phyloP scores from a whole-genome alignment of 2,888 invertebrate species.

The Steinernema hermaphroditum region DNA sequence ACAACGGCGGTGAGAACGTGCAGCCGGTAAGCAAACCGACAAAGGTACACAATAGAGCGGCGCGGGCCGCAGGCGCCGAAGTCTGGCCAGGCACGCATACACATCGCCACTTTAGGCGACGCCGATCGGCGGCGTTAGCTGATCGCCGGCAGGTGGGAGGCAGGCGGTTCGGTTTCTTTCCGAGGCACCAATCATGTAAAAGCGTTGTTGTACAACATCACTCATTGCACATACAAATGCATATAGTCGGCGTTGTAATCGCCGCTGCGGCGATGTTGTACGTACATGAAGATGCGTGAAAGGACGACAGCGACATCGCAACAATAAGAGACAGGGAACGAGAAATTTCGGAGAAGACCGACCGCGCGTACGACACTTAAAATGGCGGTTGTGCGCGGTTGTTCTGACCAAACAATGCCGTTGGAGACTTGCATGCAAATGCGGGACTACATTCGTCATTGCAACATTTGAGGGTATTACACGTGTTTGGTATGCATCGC shows the following conservation, averaged over 20 bases:
- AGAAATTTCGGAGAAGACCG: conserved; percentile 11
- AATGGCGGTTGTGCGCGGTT: not conserved
- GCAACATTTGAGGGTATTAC: not conserved
- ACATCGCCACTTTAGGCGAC: not conserved
- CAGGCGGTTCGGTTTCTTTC: too few species aligned
- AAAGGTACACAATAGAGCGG: not conserved
- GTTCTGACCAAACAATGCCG: conserved; percentile 1
- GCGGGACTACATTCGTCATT: not conserved
- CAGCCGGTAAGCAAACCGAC: not conserved
- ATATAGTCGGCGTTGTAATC: not conserved
- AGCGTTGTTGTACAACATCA: not conserved
- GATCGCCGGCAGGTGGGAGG: too few species aligned
- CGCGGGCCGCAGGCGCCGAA: not conserved
- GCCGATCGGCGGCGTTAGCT: too few species aligned
- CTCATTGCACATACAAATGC: not conserved
- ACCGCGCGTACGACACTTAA: not conserved
- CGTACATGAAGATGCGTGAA: not conserved
- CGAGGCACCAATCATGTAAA: too few species aligned
- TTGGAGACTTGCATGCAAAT: conserved; percentile 3
- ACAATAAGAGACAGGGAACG: conserved; percentile 6
- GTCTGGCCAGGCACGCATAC: not conserved
- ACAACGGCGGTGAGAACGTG: not conserved
- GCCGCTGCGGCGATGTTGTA: not conserved
- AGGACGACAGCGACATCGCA: not conserved
- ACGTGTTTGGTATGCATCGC: not conserved